Evolutionary conservation across 2,797 vertebrate species (phyloP).

Genomic region (Cyprinodon diabolis): DNA sequence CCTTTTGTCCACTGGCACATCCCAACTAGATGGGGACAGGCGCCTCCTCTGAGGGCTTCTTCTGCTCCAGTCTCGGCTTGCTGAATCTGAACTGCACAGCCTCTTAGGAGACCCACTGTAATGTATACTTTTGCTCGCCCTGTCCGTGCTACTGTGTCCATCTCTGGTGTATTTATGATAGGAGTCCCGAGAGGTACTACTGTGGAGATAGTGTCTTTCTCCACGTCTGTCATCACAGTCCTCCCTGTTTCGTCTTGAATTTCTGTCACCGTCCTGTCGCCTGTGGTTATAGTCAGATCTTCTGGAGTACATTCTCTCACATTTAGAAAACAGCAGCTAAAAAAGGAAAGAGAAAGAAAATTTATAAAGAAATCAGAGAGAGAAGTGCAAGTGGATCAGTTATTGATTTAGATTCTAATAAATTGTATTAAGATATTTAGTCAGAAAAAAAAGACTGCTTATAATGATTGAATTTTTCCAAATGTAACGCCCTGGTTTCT

Average conservation of each 20-base stretch:
- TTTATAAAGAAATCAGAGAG: neutral
- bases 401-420: no score
- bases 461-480: no score
- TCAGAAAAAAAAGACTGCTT: no score
- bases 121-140: conserved; percentile 26
- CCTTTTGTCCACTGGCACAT: conserved; percentile 47
- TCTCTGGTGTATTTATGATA: conserved; percentile 42
- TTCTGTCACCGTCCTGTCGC: conserved; percentile 39
- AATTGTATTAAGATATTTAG: no score
- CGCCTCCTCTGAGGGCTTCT: conserved; percentile 56
- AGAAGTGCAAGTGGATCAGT: no score
- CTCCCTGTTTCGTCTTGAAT: conserved; percentile 42
- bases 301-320: conserved; percentile 59
- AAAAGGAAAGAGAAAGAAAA: neutral
- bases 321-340: conserved; percentile 1
- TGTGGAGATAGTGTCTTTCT: conserved; percentile 31
- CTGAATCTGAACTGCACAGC: conserved; percentile 30
- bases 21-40: conserved; percentile 41
- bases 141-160: conserved; percentile 17
- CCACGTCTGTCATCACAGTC: conserved; percentile 43
- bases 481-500: no score
- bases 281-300: conserved; percentile 42
- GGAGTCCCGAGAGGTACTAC: conserved; percentile 18
- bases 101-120: conserved; percentile 47
- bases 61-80: conserved; percentile 43